These are phyloP conservation scores for Brachionus sp. DNA, from an alignment of 1,140 invertebrate species.

Conservation along the genomic window DNA sequence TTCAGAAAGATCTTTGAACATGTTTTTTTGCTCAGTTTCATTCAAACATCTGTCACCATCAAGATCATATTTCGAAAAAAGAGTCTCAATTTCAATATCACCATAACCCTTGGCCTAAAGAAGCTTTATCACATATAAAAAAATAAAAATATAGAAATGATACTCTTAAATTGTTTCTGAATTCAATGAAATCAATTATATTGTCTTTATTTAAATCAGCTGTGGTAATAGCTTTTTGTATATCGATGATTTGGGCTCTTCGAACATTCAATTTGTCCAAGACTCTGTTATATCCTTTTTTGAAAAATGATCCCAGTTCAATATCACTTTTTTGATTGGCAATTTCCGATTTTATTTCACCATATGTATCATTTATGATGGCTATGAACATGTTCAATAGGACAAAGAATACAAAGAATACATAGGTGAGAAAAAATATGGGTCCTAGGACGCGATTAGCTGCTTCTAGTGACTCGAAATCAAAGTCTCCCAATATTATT, in stretches of 20 bases:
- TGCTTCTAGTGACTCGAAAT: slow-evolving; percentile 66
- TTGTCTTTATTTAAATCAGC: slow-evolving; percentile 36
- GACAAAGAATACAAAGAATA: slow-evolving; percentile 71
- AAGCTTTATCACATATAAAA: background rate
- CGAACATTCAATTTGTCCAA: slow-evolving; percentile 56
- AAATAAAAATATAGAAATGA: background rate
- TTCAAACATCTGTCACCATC: slow-evolving; percentile 63
- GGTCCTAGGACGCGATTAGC: slow-evolving; percentile 69
- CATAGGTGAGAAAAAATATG: slow-evolving; percentile 69
- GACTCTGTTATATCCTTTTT: slow-evolving; percentile 53
- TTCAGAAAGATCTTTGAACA: slow-evolving; percentile 27
- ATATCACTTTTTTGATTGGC: slow-evolving; percentile 18
- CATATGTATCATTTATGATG: slow-evolving; percentile 71
- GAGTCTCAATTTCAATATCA: slow-evolving; percentile 69
- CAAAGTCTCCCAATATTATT: slow-evolving; percentile 70
- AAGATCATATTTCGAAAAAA: slow-evolving; percentile 67
- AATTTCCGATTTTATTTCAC: slow-evolving; percentile 50
- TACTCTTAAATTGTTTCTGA: slow-evolving; percentile 33
- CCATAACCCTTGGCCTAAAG: slow-evolving; percentile 62
- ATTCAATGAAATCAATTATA: slow-evolving; percentile 43
- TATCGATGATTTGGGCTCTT: slow-evolving; percentile 58
- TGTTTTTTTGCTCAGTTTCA: slow-evolving; percentile 58
- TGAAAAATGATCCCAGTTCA: slow-evolving; percentile 32
- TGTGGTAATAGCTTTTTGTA: slow-evolving; percentile 59
- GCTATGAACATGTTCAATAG: slow-evolving; percentile 72